Base-by-base conservation (phyloP, 92 coral and sea anemone genomes). In the Metridium senile region DNA sequence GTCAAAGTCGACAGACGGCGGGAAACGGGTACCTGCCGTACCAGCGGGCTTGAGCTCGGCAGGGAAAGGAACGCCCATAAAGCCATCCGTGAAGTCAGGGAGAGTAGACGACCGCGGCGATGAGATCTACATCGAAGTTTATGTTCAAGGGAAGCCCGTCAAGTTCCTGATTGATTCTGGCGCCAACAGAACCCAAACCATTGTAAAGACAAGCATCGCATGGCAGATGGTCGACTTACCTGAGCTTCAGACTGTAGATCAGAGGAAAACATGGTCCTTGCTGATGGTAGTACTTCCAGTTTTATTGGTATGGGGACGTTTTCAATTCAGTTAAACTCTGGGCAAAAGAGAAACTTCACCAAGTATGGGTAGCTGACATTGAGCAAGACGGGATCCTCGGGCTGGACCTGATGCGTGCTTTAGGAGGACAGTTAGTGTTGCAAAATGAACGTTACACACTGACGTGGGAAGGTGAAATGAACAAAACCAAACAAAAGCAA, bases 381-480 rank as follows among this genome's bases (percentile, higher is more conserved):
- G 76, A 72, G 33, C 67, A 78, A 0, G 66, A 77, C 54, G 79
- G 91, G 33, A 83, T 87, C 45, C 74, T 82, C 31, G 87, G 91
- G 34, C 65, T 77, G 58, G 82, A 82, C 21, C 27, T 71, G 21
- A 11, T 71, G 29, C 34, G 76, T 11, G 6, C 49, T 6, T 4
- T 4, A 4, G 8, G 13, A 4, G 6, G 49, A 6, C 8, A 39
- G 13, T 13, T 39, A 39, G 8, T 4, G 13, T 13, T 39, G 49
- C 49, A 13, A 39, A n/a, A n/a, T n/a, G n/a, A n/a, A n/a, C n/a
- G n/a, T n/a, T n/a, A n/a, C n/a, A n/a, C n/a, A n/a, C n/a, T n/a
- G n/a, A n/a, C n/a, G n/a, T n/a, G n/a, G n/a, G n/a, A n/a, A n/a
- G n/a, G n/a, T n/a, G n/a, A n/a, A n/a, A n/a, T n/a, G n/a, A n/a